Conservation (phyloP, 2,797 vertebrate genomes). For the Iguana delicatissima region DNA sequence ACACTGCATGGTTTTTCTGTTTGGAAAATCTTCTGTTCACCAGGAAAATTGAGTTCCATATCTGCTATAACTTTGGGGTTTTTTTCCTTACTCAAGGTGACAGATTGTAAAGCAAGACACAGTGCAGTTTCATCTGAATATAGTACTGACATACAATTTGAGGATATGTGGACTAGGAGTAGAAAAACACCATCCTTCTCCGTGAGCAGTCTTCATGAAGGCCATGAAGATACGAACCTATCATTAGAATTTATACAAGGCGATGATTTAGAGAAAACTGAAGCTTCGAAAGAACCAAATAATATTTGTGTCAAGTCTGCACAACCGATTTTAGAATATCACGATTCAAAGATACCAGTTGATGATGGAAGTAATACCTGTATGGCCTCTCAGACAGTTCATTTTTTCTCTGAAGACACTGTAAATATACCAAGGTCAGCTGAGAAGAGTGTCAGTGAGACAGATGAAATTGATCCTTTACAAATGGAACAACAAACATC, state of each 20-base stretch:
- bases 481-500: constrained; percentile 38
- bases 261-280: constrained; percentile 64
- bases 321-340: constrained; percentile 87
- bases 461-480: constrained; percentile 28
- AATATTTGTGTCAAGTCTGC: constrained; percentile 80
- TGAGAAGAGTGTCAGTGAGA: constrained; percentile 46
- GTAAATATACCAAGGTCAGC: constrained; percentile 35
- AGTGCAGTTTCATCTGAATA: constrained; percentile 75
- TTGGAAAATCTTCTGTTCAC: not conserved
- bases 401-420: constrained; percentile 53
- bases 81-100: constrained; percentile 74
- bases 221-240: constrained; percentile 51
- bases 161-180: constrained; percentile 68
- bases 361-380: constrained; percentile 78
- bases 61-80: not conserved
- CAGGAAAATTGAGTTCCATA: not conserved
- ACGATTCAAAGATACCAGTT: constrained; percentile 83
- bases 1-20: no score
- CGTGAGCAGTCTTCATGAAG: constrained; percentile 43
- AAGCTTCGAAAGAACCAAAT: constrained; percentile 82
- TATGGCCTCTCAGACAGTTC: constrained; percentile 66
- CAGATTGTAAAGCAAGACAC: constrained; percentile 75
- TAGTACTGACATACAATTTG: constrained; percentile 69
- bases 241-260: constrained; percentile 51
- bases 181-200: constrained; percentile 54